Conservation (phyloP, 2,797 vertebrate genomes). For the Alauda arvensis region DNA sequence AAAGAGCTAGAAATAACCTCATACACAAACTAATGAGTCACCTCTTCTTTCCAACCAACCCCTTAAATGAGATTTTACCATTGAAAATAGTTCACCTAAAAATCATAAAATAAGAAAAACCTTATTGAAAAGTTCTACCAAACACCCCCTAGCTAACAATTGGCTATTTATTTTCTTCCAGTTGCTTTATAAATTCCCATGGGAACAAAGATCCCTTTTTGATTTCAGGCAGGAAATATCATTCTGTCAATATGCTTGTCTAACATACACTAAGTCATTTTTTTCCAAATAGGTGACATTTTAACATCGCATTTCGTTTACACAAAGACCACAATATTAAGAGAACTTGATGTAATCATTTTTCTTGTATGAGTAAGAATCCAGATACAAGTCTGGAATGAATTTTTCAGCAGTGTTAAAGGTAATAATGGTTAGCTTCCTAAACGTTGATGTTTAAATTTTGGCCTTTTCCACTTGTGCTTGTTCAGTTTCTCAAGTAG, state of each 20-base stretch:
- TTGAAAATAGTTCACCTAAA: conserved; percentile 5
- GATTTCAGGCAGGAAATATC: conserved; percentile 62
- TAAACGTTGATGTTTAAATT: conserved; percentile 23
- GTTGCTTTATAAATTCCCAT: conserved; percentile 39
- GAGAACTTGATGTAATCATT: conserved; percentile 48
- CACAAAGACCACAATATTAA: conserved; percentile 49
- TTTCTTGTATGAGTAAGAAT: conserved; percentile 52
- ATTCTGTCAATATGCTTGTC: conserved; percentile 53
- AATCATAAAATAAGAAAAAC: conserved; percentile 18
- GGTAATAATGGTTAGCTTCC: conserved; percentile 34
- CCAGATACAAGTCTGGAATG: conserved; percentile 52
- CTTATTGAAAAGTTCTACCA: background rate
- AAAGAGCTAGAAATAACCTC: background rate
- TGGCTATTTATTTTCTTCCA: conserved; percentile 55
- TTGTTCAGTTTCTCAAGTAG: background rate
- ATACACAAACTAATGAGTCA: conserved; percentile 2
- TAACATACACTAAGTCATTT: conserved; percentile 36
- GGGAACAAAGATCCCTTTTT: conserved; percentile 45
- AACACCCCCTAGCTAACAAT: conserved; percentile 1
- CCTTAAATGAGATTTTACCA: conserved; percentile 26
- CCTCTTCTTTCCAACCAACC: conserved; percentile 12
- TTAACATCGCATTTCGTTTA: conserved; percentile 45
- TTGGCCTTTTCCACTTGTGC: conserved; percentile 29
- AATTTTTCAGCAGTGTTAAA: conserved; percentile 40
- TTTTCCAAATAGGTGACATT: conserved; percentile 55